phyloP scores from a whole-genome alignment of 2,113 vertebrate genomes.

The Pedetes capensis region DNA sequence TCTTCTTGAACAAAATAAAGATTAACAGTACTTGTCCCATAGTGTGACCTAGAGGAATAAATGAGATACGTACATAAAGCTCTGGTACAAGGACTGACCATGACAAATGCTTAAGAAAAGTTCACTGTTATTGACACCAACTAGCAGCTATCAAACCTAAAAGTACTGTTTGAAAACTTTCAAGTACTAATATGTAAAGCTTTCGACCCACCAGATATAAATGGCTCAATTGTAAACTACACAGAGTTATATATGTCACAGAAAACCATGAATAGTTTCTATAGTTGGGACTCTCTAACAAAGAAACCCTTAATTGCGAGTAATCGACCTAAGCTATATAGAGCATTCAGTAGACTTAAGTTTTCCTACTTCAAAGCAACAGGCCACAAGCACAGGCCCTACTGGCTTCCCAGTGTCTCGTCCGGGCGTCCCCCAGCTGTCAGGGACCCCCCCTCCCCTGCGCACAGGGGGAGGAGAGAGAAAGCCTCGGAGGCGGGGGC shows the following conservation, averaged over 20 bases:
- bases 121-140: background rate
- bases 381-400: background rate
- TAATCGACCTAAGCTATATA: background rate
- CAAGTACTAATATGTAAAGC: background rate
- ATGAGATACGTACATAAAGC: background rate
- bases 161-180: background rate
- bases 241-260: background rate
- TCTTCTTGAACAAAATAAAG: background rate
- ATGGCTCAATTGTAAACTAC: background rate
- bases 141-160: background rate
- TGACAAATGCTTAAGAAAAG: background rate
- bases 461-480: background rate
- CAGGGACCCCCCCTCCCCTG: constrained; percentile 7
- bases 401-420: background rate
- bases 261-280: background rate
- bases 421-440: background rate
- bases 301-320: background rate
- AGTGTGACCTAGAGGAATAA: background rate
- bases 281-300: background rate
- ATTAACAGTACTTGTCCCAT: background rate
- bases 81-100: background rate
- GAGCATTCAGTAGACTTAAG: background rate
- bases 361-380: background rate
- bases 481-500: background rate
- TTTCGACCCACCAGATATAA: background rate